Evolutionary conservation across 2,888 invertebrate species (phyloP).

Genomic region (Plebejus anna): DNA sequence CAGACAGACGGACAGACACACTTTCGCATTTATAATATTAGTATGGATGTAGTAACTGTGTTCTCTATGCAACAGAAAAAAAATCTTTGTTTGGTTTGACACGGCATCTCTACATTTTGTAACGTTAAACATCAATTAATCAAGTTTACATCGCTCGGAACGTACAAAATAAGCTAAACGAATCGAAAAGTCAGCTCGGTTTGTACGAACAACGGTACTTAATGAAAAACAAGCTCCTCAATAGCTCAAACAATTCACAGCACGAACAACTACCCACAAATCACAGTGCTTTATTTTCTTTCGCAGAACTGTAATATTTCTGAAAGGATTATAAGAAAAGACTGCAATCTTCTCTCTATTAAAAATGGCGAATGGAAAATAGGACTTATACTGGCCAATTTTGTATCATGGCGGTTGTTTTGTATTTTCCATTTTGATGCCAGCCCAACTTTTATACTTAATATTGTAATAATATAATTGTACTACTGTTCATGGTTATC

Average conservation of each 20-base stretch:
- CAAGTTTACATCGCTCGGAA: neutral
- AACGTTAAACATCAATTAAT: neutral
- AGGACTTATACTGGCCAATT: conserved; percentile 25
- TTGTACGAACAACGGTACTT: neutral
- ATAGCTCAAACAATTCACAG: conserved; percentile 19
- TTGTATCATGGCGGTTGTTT: neutral
- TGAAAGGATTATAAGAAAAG: conserved; percentile 36
- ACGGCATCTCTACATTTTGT: neutral
- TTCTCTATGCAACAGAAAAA: neutral
- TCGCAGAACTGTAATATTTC: conserved; percentile 34
- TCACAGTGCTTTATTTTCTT: conserved; percentile 35
- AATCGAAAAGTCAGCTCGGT: conserved; percentile 14
- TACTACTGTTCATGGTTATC: too few species aligned
- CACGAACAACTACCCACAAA: conserved; percentile 32
- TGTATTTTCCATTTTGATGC: neutral
- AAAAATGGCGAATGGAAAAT: conserved; percentile 32
- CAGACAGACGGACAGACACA: too few species aligned
- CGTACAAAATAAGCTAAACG: conserved; percentile 11
- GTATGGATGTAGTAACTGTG: neutral
- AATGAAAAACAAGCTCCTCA: conserved; percentile 23
- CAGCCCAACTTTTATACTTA: neutral
- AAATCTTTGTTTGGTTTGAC: neutral
- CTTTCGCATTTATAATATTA: too few species aligned
- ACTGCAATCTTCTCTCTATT: conserved; percentile 34
- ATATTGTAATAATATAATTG: too few species aligned